Percentiles rank a stretch among this genome's conserved stretches.
phyloP scores from a whole-genome alignment of 2,113 vertebrate genomes.

The Microcebus jonahi region DNA sequence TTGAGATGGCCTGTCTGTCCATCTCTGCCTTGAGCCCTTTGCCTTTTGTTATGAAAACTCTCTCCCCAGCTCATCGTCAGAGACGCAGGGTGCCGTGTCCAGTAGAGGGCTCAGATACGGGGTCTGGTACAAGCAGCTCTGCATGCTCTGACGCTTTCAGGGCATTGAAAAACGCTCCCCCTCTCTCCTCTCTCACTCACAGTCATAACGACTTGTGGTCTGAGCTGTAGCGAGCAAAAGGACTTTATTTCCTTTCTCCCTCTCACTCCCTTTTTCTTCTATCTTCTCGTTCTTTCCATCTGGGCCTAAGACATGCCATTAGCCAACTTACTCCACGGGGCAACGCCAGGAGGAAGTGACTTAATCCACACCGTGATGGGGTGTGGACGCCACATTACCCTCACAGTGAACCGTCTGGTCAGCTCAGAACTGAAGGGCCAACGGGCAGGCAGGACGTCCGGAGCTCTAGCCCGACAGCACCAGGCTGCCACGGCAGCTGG shows the following conservation, averaged over 20 bases:
- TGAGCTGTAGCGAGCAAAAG: background rate
- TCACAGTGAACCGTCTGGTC: accelerated
- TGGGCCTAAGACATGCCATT: accelerated
- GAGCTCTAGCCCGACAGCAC: accelerated
- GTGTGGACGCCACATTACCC: accelerated
- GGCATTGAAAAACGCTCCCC: background rate
- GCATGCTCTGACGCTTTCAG: accelerated
- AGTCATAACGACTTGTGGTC: background rate
- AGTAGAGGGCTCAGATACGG: accelerated
- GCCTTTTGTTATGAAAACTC: accelerated
- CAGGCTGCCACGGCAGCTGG: accelerated
- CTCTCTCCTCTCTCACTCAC: too few relatives aligned
- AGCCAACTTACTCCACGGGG: background rate
- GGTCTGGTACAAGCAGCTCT: background rate
- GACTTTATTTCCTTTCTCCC: too few relatives aligned
- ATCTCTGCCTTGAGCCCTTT: too few relatives aligned
- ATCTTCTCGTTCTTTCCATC: background rate
- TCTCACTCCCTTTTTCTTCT: background rate
- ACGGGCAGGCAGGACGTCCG: background rate
- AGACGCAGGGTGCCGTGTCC: accelerated
- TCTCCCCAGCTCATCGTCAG: accelerated
- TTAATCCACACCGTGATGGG: too few relatives aligned
- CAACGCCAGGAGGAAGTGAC: accelerated
- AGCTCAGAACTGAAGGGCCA: background rate
- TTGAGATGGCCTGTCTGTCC: too few relatives aligned